These are phyloP conservation scores for Drosophila lacertosa DNA, from an alignment of 1,140 invertebrate genomes.

Conservation along the genomic window DNA sequence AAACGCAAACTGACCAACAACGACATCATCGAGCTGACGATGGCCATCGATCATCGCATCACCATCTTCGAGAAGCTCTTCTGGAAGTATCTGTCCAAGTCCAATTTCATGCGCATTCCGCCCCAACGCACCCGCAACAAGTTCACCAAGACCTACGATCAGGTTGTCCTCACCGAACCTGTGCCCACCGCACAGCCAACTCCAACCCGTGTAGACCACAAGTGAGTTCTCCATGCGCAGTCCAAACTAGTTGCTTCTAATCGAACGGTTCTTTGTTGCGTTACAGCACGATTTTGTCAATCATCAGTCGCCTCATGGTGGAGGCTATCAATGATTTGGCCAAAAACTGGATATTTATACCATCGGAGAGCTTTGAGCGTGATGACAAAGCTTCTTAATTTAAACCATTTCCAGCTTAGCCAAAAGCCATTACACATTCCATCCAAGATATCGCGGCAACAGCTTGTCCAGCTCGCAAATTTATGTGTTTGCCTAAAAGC, in stretches of 20 bases:
- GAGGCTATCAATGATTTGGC: constrained; percentile 67
- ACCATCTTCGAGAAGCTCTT: constrained; percentile 82
- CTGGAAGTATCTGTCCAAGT: constrained; percentile 76
- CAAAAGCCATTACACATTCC: constrained; percentile 42
- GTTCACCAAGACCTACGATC: constrained; percentile 53
- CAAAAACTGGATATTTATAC: constrained; percentile 78
- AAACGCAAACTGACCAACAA: constrained; percentile 59
- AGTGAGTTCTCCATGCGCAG: constrained; percentile 27
- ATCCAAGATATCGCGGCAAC: constrained; percentile 53
- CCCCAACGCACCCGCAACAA: constrained; percentile 41
- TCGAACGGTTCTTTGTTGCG: too few relatives aligned
- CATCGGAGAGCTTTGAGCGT: constrained; percentile 52
- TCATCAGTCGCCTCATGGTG: constrained; percentile 61
- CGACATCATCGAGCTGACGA: constrained; percentile 66
- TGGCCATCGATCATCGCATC: constrained; percentile 69
- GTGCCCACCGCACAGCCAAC: too few relatives aligned
- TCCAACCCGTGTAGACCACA: constrained; percentile 35
- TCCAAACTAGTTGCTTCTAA: neutral
- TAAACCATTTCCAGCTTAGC: neutral
- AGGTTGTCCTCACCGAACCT: constrained; percentile 26
- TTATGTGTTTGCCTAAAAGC: constrained; percentile 27
- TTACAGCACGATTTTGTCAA: constrained; percentile 53
- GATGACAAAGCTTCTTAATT: too few relatives aligned
- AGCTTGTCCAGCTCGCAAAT: constrained; percentile 16
- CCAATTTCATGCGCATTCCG: constrained; percentile 69